phyloP scores from a whole-genome alignment of 2,797 vertebrate species.

The Carduelis carduelis region DNA sequence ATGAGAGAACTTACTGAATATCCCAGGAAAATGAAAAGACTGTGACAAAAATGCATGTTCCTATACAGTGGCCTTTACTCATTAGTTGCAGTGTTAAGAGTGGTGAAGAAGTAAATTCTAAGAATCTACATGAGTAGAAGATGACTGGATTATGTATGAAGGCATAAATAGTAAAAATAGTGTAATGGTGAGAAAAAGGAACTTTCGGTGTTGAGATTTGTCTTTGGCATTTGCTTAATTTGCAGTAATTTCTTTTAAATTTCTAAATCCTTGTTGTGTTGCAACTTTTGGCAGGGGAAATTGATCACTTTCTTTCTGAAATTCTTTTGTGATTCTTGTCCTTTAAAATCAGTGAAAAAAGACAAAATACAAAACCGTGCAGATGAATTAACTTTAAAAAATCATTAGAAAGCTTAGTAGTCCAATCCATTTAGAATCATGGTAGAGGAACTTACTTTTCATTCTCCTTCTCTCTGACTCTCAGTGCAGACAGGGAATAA shows the following conservation, averaged over 20 bases:
- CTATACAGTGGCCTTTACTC: not conserved
- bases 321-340: not conserved
- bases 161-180: not conserved
- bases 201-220: not conserved
- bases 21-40: not conserved
- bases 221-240: not conserved
- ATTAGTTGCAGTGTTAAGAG: not conserved
- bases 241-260: not conserved
- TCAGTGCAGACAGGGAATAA: not conserved
- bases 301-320: not conserved
- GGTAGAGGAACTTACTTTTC: not conserved
- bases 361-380: not conserved
- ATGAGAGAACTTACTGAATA: not conserved
- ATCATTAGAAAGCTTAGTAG: not conserved
- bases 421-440: not conserved
- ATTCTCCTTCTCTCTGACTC: not conserved
- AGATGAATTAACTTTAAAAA: not conserved
- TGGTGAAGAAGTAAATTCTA: not conserved
- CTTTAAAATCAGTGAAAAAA: not conserved
- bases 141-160: not conserved
- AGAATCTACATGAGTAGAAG: not conserved
- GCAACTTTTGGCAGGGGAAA: not conserved
- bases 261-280: not conserved
- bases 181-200: not conserved
- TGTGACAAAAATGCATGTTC: not conserved